These are phyloP conservation scores for Romanogobio albipinnatus DNA, from an alignment of 2,113 vertebrate species.

Conservation along the genomic window DNA sequence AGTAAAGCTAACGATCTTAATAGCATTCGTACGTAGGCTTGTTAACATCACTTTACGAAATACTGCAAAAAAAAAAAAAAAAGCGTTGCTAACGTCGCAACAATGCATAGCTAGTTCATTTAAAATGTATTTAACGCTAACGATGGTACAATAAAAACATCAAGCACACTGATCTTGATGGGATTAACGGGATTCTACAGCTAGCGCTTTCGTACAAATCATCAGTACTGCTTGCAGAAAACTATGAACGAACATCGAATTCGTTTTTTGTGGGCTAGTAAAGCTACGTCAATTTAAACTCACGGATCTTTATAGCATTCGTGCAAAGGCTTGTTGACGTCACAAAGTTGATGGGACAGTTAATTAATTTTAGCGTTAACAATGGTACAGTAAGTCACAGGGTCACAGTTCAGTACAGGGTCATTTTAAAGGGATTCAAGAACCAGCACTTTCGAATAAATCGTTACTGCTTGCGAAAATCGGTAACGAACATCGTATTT, in stretches of 20 bases:
- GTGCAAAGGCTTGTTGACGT: background rate
- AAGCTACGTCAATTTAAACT: background rate
- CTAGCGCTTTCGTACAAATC: slow-evolving; percentile 40
- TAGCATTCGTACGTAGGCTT: background rate
- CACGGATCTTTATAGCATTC: background rate
- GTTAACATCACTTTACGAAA: background rate
- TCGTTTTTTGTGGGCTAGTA: too few relatives aligned
- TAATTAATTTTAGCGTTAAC: background rate
- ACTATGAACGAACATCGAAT: too few relatives aligned
- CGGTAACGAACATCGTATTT: too few relatives aligned
- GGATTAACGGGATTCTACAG: slow-evolving; percentile 1
- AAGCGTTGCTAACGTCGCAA: background rate
- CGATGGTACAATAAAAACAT: background rate
- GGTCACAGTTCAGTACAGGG: too few relatives aligned
- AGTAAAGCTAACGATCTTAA: background rate
- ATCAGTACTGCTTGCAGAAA: too few relatives aligned
- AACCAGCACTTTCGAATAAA: too few relatives aligned
- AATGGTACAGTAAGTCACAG: too few relatives aligned
- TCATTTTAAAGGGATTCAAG: slow-evolving; percentile 11
- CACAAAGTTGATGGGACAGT: too few relatives aligned
- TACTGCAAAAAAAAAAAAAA: background rate
- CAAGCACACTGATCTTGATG: background rate
- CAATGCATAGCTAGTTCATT: slow-evolving; percentile 4
- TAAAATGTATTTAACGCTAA: background rate
- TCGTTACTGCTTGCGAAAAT: too few relatives aligned